Evolutionary conservation across 2,797 vertebrate species (phyloP).

Genomic region (Botia kubotai): DNA sequence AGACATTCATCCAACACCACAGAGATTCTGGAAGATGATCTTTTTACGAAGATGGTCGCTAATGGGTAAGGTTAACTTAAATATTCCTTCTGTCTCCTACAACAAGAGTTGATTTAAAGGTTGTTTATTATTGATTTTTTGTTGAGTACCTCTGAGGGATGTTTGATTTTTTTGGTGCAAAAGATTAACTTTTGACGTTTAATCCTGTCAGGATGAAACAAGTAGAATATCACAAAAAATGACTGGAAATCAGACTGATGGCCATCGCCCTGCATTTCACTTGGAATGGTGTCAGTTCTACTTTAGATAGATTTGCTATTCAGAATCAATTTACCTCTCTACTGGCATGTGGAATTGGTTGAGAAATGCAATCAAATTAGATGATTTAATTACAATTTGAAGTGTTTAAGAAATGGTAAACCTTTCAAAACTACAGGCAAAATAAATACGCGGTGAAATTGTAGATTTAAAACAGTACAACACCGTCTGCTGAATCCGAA

Average conservation of each 20-base stretch:
- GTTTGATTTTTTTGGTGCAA: constrained; percentile 18
- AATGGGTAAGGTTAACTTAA: neutral
- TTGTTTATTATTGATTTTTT: neutral
- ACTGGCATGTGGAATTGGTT: constrained; percentile 40
- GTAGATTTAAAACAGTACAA: neutral
- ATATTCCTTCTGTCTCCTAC: neutral
- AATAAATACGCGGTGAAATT: neutral
- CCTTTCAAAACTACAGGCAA: constrained; percentile 16
- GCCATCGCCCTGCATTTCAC: constrained; percentile 61
- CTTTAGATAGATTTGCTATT: constrained; percentile 49
- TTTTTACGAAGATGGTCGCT: neutral
- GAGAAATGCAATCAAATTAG: constrained; percentile 41
- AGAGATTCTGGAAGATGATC: neutral
- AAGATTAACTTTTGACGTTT: constrained; percentile 27
- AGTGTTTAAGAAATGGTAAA: constrained; percentile 41
- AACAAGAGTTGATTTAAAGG: neutral
- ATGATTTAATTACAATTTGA: constrained; percentile 3
- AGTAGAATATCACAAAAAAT: constrained; percentile 31
- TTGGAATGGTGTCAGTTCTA: constrained; percentile 63
- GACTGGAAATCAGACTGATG: constrained; percentile 42
- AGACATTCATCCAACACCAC: neutral
- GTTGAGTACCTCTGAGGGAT: neutral
- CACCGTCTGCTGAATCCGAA: too few relatives aligned
- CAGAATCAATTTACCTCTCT: constrained; percentile 53
- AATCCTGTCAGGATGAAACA: constrained; percentile 36